Base-by-base conservation (phyloP, 2,888 invertebrate genomes). In the Philopedon plagiatum region DNA sequence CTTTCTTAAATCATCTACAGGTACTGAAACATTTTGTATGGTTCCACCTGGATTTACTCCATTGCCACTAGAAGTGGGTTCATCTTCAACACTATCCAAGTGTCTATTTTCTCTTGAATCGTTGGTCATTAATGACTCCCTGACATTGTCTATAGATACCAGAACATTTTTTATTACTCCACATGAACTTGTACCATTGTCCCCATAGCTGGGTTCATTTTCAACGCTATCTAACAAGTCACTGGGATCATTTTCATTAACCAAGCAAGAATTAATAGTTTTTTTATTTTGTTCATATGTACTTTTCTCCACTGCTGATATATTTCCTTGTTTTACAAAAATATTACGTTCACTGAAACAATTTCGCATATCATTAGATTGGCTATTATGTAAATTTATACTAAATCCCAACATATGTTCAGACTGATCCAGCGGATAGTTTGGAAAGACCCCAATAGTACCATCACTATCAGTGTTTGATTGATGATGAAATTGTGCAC, bases 401-500 rank as follows among this genome's bases (percentile, higher is more conserved):
- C 44, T 46, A 19, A 61, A 46, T 5, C 26, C 61, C 13, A 46
- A n/a, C 15, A 61, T 61, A 19, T 18, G 5, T 9, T 44, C 44
- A 18, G 61, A 32, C 19, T 61, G 46, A 29, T 32, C 19, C 19
- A 54, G 15, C 15, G 29, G 32, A 11, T 39, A 44, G 8, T 26
- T 61, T 32, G 44, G n/a, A 5, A 61, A 29, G 11, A 60, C 29
- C 39, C 11, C 32, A 2, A 19, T 57, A 13, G 11, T 7, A 11
- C 29, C 39, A 32, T 41, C 41, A 23, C 39, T 44, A 21, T 41
- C 41, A 23, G 23, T 44, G 13, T 41, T 44, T 8, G 41, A 9
- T 9, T 41, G 15, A 15, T 13, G 26, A 21, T 58, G 41, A 39
- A 70, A 75, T 13, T 63, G 72, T 57, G 29, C 7, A 18, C 70